Conservation (phyloP, 92 coral and sea anemone species). For the Chrysogorgia sp. region DNA sequence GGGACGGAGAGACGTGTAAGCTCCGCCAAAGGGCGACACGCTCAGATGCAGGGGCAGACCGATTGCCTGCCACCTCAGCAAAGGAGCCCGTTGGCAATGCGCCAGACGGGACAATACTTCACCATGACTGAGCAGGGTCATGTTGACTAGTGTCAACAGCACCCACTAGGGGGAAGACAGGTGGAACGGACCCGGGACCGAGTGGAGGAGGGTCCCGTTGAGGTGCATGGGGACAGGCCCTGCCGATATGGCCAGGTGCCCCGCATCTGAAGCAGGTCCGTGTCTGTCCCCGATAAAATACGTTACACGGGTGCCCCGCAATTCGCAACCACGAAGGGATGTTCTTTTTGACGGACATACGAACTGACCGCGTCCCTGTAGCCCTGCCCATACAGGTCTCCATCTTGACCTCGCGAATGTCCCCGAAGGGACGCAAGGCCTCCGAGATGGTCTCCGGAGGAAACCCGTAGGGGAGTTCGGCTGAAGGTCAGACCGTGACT, state of each 20-base stretch:
- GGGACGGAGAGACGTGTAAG: too few relatives aligned
- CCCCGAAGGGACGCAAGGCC: slow-evolving; percentile 9
- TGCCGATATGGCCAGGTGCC: slow-evolving; percentile 2
- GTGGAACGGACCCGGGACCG: too few relatives aligned
- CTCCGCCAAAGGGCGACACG: too few relatives aligned
- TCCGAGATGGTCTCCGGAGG: not conserved
- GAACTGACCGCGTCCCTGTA: slow-evolving; percentile 18
- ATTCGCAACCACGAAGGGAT: slow-evolving; percentile 17
- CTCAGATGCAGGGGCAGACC: too few relatives aligned
- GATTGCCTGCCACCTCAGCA: too few relatives aligned
- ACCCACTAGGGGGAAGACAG: too few relatives aligned
- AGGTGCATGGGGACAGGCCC: slow-evolving; percentile 11
- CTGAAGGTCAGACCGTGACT: not conserved
- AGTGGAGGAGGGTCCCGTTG: too few relatives aligned
- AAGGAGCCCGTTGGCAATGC: too few relatives aligned
- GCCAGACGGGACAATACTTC: too few relatives aligned
- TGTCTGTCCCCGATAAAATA: slow-evolving; percentile 7
- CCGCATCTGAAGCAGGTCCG: slow-evolving; percentile 20
- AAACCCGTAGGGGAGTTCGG: not conserved
- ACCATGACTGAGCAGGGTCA: too few relatives aligned
- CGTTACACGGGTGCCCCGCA: slow-evolving; percentile 6
- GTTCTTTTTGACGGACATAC: slow-evolving; percentile 6
- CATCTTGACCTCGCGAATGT: not conserved
- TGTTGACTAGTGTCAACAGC: too few relatives aligned
- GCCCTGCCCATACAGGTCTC: not conserved